phyloP scores from a whole-genome alignment of 1,140 invertebrate species.

The Helicoverpa zea region DNA sequence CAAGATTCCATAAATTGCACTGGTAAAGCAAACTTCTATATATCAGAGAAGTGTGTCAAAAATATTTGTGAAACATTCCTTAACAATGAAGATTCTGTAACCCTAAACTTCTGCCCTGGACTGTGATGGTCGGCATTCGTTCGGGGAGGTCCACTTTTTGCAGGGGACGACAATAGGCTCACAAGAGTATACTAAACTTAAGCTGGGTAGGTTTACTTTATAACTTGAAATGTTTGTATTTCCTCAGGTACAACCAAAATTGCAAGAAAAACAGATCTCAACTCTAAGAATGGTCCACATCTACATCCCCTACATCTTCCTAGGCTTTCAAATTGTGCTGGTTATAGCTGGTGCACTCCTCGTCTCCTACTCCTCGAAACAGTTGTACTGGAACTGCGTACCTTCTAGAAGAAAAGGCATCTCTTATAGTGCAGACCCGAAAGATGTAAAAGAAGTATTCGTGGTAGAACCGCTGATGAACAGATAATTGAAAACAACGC shows the following conservation, averaged over 20 bases:
- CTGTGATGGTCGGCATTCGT: too few species aligned
- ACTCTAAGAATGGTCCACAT: conserved; percentile 13
- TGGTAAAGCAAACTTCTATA: too few species aligned
- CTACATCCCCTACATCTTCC: conserved; percentile 23
- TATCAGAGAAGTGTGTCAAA: too few species aligned
- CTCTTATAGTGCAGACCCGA: background rate
- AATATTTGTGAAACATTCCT: too few species aligned
- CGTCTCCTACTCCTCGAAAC: conserved; percentile 23
- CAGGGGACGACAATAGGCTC: too few species aligned
- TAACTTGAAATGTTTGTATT: background rate
- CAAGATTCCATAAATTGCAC: too few species aligned
- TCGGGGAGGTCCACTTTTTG: too few species aligned
- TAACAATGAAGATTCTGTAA: too few species aligned
- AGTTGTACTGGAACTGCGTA: conserved; percentile 36
- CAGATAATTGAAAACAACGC: background rate
- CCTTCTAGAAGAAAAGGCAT: conserved; percentile 19
- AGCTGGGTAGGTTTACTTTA: too few species aligned
- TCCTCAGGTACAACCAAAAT: conserved; percentile 35
- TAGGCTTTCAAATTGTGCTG: conserved; percentile 16
- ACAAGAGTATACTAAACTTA: too few species aligned
- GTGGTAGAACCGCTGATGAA: conserved; percentile 12
- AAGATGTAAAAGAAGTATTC: background rate
- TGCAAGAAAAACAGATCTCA: background rate
- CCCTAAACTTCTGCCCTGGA: background rate
- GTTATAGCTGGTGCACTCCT: conserved; percentile 23